Evolutionary conservation across 2,113 vertebrate genomes (phyloP), one percentile per base, ranked within the genome.

Genomic region (Pavo muticus): DNA sequence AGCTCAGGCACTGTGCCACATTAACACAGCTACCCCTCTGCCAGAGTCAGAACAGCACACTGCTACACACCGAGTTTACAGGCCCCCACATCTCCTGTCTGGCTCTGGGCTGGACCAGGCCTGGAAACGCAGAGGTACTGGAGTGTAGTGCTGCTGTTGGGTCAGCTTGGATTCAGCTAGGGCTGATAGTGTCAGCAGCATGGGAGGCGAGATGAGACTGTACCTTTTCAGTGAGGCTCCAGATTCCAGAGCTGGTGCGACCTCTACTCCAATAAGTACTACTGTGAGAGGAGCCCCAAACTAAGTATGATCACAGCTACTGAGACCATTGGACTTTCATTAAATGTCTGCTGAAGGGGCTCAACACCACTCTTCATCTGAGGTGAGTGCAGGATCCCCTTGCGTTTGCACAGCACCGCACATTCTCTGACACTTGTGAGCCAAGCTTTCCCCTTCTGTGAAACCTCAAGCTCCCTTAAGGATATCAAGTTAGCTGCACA

Each of bases 391-490:
- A 45, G 44, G 29, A 69, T 21, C 24, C 47, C 16, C 9, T 0
- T 12, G 37, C 30, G 44, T 42, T 8, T 35, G 24, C 17, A 40
- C 0, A 11, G 63, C 57, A 48, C 45, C 35, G 24, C 1, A 4
- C 54, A 4, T 4, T 56, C 52, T 59, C 61, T 3, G 67, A 39
- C 2, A 75, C 4, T 32, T 3, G 17, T 47, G 68, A 25, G 42
- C 4, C 19, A 65, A 79, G 59, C 25, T 39, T 23, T 69, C 44
- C 54, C 39, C 23, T 27, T 44, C 67, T 56, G 25, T 39, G 32
- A 61, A 76, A 64, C 10, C 25, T 32, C 44, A 48, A 60, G 48
- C 25, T 88, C 13, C 64, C 27, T 6, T 32, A 64, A 75, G 9
- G 24, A 71, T 24, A 19, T 12, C 4, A 42, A 60, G 39, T 60